Conservation (phyloP, 2,888 invertebrate species). For the Chrysolina oricalcia region DNA sequence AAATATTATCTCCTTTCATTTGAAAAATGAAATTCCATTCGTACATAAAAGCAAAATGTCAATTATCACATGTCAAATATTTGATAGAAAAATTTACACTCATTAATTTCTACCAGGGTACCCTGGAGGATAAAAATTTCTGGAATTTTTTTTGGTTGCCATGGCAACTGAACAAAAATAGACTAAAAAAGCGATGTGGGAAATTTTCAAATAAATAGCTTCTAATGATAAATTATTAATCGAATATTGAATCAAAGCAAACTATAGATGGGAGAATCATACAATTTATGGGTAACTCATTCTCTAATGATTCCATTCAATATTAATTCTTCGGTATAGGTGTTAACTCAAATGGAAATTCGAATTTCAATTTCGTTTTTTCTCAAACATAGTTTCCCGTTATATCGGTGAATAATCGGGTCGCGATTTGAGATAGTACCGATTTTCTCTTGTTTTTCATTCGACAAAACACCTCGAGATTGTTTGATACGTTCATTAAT, state of each 20-base stretch:
- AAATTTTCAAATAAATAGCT: too few relatives aligned
- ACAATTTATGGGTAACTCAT: background rate
- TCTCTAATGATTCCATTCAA: background rate
- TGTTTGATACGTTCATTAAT: slow-evolving; percentile 9
- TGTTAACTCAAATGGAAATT: slow-evolving; percentile 4
- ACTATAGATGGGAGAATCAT: background rate
- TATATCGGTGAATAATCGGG: slow-evolving; percentile 14
- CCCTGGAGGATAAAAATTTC: too few relatives aligned
- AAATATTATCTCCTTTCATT: too few relatives aligned
- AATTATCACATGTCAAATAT: too few relatives aligned
- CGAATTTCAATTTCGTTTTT: slow-evolving; percentile 20
- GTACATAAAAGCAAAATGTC: too few relatives aligned
- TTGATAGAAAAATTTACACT: too few relatives aligned
- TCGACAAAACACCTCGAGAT: slow-evolving; percentile 8
- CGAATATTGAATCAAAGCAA: slow-evolving; percentile 5
- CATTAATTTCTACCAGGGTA: too few relatives aligned
- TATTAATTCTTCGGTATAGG: background rate
- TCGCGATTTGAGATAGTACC: slow-evolving; percentile 23
- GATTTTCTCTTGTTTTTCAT: slow-evolving; percentile 33
- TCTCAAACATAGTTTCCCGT: slow-evolving; percentile 26
- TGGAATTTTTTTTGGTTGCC: too few relatives aligned
- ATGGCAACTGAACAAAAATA: too few relatives aligned
- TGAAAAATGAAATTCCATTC: too few relatives aligned
- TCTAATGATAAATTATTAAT: background rate
- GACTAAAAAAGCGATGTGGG: too few relatives aligned